Evolutionary conservation across 2,797 vertebrate genomes (phyloP), one percentile per base, ranked within the genome.

Genomic region (Varecia variegata): DNA sequence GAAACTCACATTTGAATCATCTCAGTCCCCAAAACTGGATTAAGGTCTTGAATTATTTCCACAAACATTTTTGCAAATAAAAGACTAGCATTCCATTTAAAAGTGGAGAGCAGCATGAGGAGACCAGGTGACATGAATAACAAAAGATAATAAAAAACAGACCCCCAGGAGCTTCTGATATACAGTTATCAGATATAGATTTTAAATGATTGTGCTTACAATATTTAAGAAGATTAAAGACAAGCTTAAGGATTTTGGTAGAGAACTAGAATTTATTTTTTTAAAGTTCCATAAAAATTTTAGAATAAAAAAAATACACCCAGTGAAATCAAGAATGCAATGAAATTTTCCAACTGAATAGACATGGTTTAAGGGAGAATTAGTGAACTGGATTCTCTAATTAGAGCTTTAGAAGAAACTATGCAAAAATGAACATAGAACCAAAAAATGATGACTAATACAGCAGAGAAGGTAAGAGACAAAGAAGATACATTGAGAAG

Each of bases 231-330:
- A 87, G 45, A 79, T 58, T 30, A 38, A 83, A 88, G 47, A 73
- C 35, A 82, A 82, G n/a, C 3, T 38, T 87, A 21, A 90, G 32
- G 32, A 65, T n/a, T 70, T 40, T 40, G 87, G 40, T 32, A 87
- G 70, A 87, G n/a, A 83, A 79, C 47, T 88, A 47, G 67, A 80
- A 67, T 62, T 67, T 85, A 23, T 52, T 80, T 85, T 96, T 80
- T 50, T 12, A 60, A 94, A 85, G 52, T 68, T 32, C 6, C 32
- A 21, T 30, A 18, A 52, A 68, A 17, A 87, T 25, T 83, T 21
- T 50, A 85, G 52, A 77, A 67, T 74, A 20, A 21, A 95, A 80
- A 65, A 74, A 74, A 30, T 20, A 79, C 0, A 32, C 7, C 14
- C 9, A 43, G 13, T 45, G 35, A 85, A 56, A 73, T 76, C 30